A percentile compares a stretch with the other conserved stretches of the same genome.
These are phyloP conservation scores for Gnathonemus echidnorhynchus DNA, from an alignment of 2,113 vertebrate genomes.

Conservation along the genomic window DNA sequence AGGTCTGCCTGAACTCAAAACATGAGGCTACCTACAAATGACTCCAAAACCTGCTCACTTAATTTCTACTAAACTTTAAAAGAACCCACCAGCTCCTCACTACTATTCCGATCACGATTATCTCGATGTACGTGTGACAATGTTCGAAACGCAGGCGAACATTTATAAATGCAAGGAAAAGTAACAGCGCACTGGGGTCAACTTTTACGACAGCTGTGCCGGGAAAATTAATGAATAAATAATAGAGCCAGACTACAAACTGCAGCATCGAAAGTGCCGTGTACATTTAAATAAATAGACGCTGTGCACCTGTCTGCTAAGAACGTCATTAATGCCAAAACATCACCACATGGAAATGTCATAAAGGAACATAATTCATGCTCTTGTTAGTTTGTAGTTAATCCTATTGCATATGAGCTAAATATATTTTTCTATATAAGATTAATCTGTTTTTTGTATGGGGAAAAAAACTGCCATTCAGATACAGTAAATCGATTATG, in stretches of 20 bases:
- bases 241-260: neutral
- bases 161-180: neutral
- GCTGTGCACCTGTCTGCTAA: neutral
- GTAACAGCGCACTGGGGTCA: neutral
- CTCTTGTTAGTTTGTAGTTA: neutral
- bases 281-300: neutral
- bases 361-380: neutral
- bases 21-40: neutral
- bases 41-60: neutral
- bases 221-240: neutral
- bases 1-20: neutral
- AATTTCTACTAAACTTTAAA: neutral
- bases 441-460: neutral
- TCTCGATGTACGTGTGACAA: neutral
- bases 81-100: neutral
- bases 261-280: neutral
- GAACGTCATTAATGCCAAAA: neutral
- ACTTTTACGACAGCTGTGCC: neutral
- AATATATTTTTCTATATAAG: neutral
- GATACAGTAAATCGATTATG: neutral
- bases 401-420: neutral
- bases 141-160: neutral
- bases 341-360: neutral
- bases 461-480: neutral
- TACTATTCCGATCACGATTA: neutral